These are phyloP conservation scores for Harpegnathos saltator DNA, from an alignment of 1,140 invertebrate species.

Conservation along the genomic window DNA sequence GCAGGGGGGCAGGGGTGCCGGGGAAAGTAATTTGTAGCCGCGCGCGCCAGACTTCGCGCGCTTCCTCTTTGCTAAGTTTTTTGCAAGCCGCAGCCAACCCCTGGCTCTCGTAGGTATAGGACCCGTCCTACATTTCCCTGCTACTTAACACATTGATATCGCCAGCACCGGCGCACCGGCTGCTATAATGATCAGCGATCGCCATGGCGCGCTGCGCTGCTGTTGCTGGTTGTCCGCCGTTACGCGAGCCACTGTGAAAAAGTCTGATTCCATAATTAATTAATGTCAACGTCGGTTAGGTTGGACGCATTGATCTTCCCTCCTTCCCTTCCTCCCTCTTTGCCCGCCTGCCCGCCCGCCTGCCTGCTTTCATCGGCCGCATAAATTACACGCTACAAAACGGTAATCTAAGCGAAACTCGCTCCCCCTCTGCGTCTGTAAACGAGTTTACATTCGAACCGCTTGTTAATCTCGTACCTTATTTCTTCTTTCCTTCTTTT, in stretches of 20 bases:
- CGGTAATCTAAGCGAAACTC: constrained; percentile 31
- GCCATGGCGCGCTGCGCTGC: not conserved
- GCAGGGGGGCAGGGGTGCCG: not conserved
- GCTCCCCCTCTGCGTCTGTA: constrained; percentile 21
- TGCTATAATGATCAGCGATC: constrained; percentile 52
- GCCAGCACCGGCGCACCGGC: constrained; percentile 8
- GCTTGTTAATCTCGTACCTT: constrained; percentile 35
- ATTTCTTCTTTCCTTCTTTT: constrained; percentile 14
- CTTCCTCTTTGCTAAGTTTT: constrained; percentile 49
- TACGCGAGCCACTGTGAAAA: constrained; percentile 24
- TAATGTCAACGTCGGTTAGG: constrained; percentile 45
- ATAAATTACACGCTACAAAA: constrained; percentile 55
- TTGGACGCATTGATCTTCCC: constrained; percentile 47
- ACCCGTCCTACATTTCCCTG: constrained; percentile 42
- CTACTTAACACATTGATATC: constrained; percentile 61
- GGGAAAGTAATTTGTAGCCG: constrained; percentile 56
- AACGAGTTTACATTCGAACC: constrained; percentile 47
- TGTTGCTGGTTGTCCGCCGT: not conserved
- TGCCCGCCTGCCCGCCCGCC: too few species aligned
- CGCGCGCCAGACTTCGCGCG: constrained; percentile 38
- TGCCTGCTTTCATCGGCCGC: too few species aligned
- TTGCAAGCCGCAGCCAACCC: constrained; percentile 8
- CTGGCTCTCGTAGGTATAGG: not conserved
- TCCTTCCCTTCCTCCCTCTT: too few species aligned
- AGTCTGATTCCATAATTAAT: constrained; percentile 63